Conservation (phyloP, 2,113 vertebrate genomes). For the Reinhardtius hippoglossoides region DNA sequence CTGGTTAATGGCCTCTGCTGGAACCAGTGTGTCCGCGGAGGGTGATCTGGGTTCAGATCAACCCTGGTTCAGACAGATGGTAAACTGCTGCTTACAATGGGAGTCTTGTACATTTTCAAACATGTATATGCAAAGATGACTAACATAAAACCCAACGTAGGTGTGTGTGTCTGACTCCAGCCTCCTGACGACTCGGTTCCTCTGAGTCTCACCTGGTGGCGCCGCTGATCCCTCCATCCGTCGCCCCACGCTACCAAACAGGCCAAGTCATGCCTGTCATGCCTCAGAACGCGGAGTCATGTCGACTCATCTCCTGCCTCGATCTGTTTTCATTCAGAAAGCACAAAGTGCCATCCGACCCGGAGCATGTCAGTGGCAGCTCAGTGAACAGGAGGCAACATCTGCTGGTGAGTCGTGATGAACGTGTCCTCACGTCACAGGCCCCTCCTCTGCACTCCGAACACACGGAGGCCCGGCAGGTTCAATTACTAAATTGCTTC, state of each 20-base stretch:
- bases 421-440: neutral
- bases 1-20: conserved; percentile 54
- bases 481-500: conserved; percentile 8
- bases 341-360: conserved; percentile 14
- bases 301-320: conserved; percentile 39
- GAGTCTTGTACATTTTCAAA: conserved; percentile 21
- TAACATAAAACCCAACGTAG: neutral
- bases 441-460: neutral
- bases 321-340: conserved; percentile 40
- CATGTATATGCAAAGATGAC: conserved; percentile 19
- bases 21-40: conserved; percentile 27
- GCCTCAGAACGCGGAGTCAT: conserved; percentile 45
- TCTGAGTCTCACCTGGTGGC: neutral
- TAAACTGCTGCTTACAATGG: conserved; percentile 36
- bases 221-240: conserved; percentile 45
- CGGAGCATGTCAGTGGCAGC: conserved; percentile 2
- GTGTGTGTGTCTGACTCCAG: neutral
- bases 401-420: no score
- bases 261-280: conserved; percentile 27
- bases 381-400: neutral
- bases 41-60: conserved; percentile 44
- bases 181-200: neutral
- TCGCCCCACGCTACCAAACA: conserved; percentile 25
- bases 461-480: no score
- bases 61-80: conserved; percentile 65